Conservation (phyloP, 2,888 invertebrate genomes). For the Lampropteryx suffumata region DNA sequence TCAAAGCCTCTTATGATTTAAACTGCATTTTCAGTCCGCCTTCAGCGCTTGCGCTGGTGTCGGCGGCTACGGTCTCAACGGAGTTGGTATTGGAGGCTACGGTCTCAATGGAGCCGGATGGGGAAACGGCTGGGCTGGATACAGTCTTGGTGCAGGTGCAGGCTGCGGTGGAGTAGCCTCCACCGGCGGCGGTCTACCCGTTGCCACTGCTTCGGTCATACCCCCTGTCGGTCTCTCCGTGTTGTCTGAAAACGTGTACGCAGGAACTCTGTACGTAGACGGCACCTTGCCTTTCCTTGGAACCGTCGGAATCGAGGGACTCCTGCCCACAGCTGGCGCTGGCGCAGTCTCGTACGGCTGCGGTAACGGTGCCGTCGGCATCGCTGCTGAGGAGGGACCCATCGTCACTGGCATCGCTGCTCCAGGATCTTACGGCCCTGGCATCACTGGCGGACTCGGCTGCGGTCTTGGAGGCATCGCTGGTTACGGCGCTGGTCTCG, state of each 20-base stretch:
- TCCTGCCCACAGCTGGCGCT: slow-evolving; percentile 39
- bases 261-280: slow-evolving; percentile 36
- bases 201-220: slow-evolving; percentile 39
- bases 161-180: slow-evolving; percentile 33
- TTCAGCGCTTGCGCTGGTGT: slow-evolving; percentile 21
- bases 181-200: slow-evolving; percentile 40
- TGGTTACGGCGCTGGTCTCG: slow-evolving; percentile 24
- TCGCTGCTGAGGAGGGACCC: slow-evolving; percentile 30
- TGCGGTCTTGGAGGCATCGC: slow-evolving; percentile 21
- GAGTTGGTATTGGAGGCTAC: slow-evolving; percentile 4
- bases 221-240: slow-evolving; percentile 42
- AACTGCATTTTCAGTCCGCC: slow-evolving; percentile 6
- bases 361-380: slow-evolving; percentile 35
- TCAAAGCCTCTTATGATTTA: no score
- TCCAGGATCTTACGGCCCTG: slow-evolving; percentile 27
- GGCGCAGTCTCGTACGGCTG: slow-evolving; percentile 41
- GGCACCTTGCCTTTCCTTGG: slow-evolving; percentile 49
- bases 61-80: background rate
- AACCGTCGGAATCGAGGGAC: slow-evolving; percentile 43
- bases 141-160: slow-evolving; percentile 16
- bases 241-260: slow-evolving; percentile 45
- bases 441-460: slow-evolving; percentile 19
- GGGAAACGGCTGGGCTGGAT: slow-evolving; percentile 12
- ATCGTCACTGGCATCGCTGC: slow-evolving; percentile 27
- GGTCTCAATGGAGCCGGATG: background rate